Evolutionary conservation across 2,797 vertebrate genomes (phyloP), one percentile per base, ranked within the genome.

Genomic region (Hydrophis major): DNA sequence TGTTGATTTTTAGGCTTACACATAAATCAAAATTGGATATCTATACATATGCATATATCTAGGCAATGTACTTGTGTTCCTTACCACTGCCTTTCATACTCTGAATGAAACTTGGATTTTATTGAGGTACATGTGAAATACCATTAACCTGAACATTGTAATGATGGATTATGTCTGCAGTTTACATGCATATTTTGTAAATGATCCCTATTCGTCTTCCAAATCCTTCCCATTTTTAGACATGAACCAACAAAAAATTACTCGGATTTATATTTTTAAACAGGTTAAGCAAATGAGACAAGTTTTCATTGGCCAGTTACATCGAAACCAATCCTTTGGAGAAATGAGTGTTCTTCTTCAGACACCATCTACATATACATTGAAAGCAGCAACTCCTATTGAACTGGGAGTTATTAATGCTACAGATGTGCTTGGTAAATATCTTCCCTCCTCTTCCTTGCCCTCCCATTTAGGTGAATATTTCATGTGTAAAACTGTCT

Each of bases 301-400:
- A 37, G 93, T 96, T 61, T 89, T 94, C 87, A 91, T 96, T 91
- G 97, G 95, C 8, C 94, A 92, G 20, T 94, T 97, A 28, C 92
- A 94, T 0, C 37, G 91, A 88, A 96, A 94, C 11, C 28, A 97
- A 61, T 96, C 96, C 4, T 97, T 97, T 87, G 94, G 94, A 61
- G 97, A 98, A 95, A 86, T 95, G 7, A 92, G 94, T 16, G 47
- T 96, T 95, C 96, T 98, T 90, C 93, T 96, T 92, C 96, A 96
- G 59, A 89, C 90, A 87, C 95, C 97, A 78, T 97, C 96, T 89
- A 91, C 92, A 6, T 95, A 87, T 56, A 96, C 93, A 57, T 0
- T 95, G 83, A 86, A 96, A 86, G 94, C 96, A 28, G 93, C 91
- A 90, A 95, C 69, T 47, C 95, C 97, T 47, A 96, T 96, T 69